A percentile compares a stretch with the other conserved stretches of the same genome.
phyloP scores from a whole-genome alignment of 2,113 vertebrate species.

The Sylvilagus bachmani region DNA sequence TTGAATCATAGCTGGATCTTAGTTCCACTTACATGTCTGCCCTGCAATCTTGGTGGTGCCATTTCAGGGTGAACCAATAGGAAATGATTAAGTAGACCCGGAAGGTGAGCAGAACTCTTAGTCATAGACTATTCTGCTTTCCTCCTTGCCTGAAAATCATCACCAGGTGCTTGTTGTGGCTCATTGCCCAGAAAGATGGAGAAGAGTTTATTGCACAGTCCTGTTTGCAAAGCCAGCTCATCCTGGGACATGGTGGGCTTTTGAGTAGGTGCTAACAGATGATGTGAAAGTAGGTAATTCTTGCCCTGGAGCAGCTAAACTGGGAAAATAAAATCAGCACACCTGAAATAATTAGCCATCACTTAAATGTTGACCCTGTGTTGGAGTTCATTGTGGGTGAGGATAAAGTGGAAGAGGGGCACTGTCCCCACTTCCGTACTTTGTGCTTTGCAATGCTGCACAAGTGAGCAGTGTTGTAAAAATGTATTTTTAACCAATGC shows the following conservation, averaged over 20 bases:
- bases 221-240: background rate
- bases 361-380: background rate
- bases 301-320: background rate
- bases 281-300: background rate
- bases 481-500: background rate
- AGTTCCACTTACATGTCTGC: background rate
- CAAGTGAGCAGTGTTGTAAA: background rate
- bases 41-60: background rate
- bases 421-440: background rate
- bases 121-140: background rate
- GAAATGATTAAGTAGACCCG: constrained; percentile 6
- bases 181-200: background rate
- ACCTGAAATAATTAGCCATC: constrained; percentile 61
- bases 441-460: background rate
- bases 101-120: background rate
- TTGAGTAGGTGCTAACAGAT: constrained; percentile 19
- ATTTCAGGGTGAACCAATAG: background rate
- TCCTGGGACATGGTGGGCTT: background rate
- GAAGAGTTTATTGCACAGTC: background rate
- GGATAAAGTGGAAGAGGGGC: background rate
- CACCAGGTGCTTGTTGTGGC: background rate
- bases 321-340: constrained; percentile 8
- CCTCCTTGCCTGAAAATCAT: background rate
- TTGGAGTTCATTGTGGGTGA: background rate
- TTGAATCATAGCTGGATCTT: background rate